phyloP scores from a whole-genome alignment of 1,140 invertebrate species.

The Laodelphax striatellus region DNA sequence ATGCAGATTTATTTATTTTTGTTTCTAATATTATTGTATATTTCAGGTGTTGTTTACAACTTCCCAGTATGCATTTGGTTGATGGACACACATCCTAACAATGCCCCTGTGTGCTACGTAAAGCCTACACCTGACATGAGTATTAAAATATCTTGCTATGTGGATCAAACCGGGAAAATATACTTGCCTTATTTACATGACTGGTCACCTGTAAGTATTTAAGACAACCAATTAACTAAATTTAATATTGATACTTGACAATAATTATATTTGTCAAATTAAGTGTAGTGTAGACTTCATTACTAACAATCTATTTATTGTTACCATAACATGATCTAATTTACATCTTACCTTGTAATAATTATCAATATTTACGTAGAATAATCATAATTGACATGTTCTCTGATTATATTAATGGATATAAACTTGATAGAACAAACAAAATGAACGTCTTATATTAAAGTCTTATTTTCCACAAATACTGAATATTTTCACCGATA shows the following conservation, averaged over 20 bases:
- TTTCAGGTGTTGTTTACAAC: slow-evolving; percentile 71
- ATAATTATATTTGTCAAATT: no score
- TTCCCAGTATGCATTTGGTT: slow-evolving; percentile 96
- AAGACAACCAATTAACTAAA: no score
- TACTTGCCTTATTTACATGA: slow-evolving; percentile 95
- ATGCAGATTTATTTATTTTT: neutral
- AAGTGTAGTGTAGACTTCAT: neutral
- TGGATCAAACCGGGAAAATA: slow-evolving; percentile 91
- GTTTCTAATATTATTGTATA: slow-evolving; percentile 2
- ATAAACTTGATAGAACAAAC: no score
- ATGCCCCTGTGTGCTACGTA: slow-evolving; percentile 96
- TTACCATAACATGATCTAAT: neutral
- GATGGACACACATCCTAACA: slow-evolving; percentile 92
- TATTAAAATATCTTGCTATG: slow-evolving; percentile 87
- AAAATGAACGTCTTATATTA: no score
- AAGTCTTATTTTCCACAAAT: no score
- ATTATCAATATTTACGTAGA: neutral
- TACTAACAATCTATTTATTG: neutral
- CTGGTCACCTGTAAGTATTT: slow-evolving; percentile 68
- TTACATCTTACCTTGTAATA: neutral
- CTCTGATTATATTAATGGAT: no score
- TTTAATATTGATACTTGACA: no score
- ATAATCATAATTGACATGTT: slow-evolving; percentile 1
- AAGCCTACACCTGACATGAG: slow-evolving; percentile 91
- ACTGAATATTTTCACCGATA: no score